These are phyloP conservation scores for Stenoptilia bipunctidactyla DNA, from an alignment of 2,888 invertebrate species.

Conservation along the genomic window DNA sequence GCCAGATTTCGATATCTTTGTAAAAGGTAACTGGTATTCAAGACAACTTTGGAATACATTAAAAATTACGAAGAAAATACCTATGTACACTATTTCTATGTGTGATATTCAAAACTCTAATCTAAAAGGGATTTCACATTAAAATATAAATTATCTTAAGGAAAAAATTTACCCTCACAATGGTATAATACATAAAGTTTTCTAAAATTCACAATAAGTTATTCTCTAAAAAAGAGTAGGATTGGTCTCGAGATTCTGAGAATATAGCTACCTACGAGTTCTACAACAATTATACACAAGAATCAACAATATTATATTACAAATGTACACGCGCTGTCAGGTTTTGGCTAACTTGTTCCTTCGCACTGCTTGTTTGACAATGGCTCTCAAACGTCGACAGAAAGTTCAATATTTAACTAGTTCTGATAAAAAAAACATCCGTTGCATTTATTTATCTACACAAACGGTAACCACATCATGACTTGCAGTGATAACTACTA, in stretches of 20 bases:
- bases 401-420: no score
- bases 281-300: constrained; percentile 41
- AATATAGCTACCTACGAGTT: constrained; percentile 36
- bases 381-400: no score
- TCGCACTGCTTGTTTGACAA: not conserved
- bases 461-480: no score
- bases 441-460: no score
- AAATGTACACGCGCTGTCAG: constrained; percentile 7
- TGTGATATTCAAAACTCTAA: not conserved
- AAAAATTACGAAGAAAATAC: constrained; percentile 41
- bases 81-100: not conserved
- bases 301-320: constrained; percentile 37
- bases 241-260: constrained; percentile 66
- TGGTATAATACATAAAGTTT: constrained; percentile 42
- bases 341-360: constrained; percentile 3
- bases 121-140: constrained; percentile 22
- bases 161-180: constrained; percentile 35
- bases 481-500: no score
- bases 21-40: not conserved
- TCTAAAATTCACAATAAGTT: constrained; percentile 54
- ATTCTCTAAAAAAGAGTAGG: constrained; percentile 54
- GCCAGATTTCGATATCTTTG: not conserved
- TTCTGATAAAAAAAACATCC: no score
- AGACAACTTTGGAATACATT: constrained; percentile 18
- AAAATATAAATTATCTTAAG: constrained; percentile 56